Evolutionary conservation across 2,888 invertebrate genomes (phyloP), one percentile per base, ranked within the genome.

Genomic region (Perizoma flavofasciatum): DNA sequence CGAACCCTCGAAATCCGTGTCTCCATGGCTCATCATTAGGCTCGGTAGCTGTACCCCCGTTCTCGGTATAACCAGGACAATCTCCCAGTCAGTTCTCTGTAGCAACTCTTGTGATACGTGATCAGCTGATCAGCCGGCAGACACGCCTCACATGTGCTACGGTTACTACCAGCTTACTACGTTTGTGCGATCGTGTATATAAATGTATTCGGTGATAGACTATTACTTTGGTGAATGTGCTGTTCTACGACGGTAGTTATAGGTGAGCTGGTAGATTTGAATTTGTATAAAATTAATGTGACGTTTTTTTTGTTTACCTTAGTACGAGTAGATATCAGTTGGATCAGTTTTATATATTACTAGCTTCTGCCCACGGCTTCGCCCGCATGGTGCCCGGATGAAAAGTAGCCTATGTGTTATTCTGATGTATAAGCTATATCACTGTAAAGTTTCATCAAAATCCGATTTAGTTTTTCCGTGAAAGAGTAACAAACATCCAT

Each of bases 41-140:
- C 57, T 55, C 32, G 51, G 37, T 33, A 61, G 11, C 52, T 45
- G 44, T 35, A 6, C 41, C 44, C 39, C 34, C n/a, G 34, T 39
- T 8, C 39, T 44, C 44, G 44, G 43, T 48, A 44, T 55, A 39
- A 53, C 39, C 45, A 11, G 50, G 34, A 48, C 43, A 35, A 41
- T 33, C 43, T 6, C 4, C 40, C 6, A 33, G 33, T 47, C 5
- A 11, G 37, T 43, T 22, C 40, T 41, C 35, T 47, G 49, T 49
- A 22, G 39, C 43, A n/a, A 41, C 22, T 22, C 22, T 22, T 22
- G 56, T 49, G 35, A 34, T 51, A 9, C 39, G 35, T 74, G 82
- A 86, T 79, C 87, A 89, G 87, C 88, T 89, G 88, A 85, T 84
- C 80, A 69, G 73, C 77, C 74, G 78, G 68, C 76, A 79, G 83